A percentile compares a stretch with the other conserved stretches of the same genome.
Evolutionary conservation across 1,140 invertebrate species (phyloP).

Genomic region (Wiebesia pumilae): DNA sequence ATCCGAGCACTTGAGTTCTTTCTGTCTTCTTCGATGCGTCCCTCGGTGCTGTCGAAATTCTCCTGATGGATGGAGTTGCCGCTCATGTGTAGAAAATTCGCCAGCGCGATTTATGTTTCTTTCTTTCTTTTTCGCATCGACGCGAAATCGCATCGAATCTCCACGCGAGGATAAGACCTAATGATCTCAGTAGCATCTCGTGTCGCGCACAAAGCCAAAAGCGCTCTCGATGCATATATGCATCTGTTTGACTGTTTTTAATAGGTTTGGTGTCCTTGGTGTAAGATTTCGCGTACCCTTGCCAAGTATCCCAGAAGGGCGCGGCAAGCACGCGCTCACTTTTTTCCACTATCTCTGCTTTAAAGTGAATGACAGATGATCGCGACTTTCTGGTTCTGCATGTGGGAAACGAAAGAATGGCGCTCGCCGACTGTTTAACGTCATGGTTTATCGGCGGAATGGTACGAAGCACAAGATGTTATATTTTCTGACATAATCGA

Average conservation of each 20-base stretch:
- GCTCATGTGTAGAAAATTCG: constrained; percentile 71
- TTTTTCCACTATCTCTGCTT: constrained; percentile 59
- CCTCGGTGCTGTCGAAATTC: not conserved
- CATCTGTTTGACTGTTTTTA: constrained; percentile 48
- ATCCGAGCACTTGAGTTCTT: constrained; percentile 62
- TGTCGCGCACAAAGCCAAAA: not conserved
- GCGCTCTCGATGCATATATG: constrained; percentile 17
- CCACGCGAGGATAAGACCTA: constrained; percentile 17
- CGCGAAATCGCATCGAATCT: constrained; percentile 60
- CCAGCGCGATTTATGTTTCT: constrained; percentile 43
- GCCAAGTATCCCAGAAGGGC: not conserved
- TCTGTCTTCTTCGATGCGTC: not conserved
- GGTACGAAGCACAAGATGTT: not conserved
- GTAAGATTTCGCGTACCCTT: constrained; percentile 1
- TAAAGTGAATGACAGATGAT: constrained; percentile 68
- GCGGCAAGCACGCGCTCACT: constrained; percentile 38
- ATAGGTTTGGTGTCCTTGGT: not conserved
- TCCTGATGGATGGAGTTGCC: constrained; percentile 69
- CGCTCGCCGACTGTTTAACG: not conserved
- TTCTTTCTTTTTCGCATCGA: constrained; percentile 27
- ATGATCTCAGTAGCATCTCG: not conserved
- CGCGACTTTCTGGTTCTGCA: constrained; percentile 63
- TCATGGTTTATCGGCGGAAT: constrained; percentile 3
- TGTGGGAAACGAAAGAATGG: constrained; percentile 59
- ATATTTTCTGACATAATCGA: constrained; percentile 34